Conservation (phyloP, 2,888 invertebrate species). For the Tachina lurida region DNA sequence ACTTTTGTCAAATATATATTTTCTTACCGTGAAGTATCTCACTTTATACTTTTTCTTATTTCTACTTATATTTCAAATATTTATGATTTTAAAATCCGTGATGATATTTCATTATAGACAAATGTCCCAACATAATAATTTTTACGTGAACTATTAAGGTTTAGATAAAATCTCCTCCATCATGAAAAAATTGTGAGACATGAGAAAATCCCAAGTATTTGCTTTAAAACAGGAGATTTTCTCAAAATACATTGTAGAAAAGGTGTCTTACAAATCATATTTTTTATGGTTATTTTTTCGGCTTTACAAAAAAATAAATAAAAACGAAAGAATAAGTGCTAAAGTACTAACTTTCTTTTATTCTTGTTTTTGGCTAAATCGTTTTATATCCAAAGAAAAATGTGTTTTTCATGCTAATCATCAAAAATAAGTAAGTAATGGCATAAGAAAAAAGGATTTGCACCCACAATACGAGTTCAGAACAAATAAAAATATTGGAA, state of each 20-base stretch:
- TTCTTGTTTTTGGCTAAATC: constrained; percentile 43
- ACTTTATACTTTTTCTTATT: too few relatives aligned
- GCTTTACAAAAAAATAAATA: background rate
- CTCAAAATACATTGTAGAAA: background rate
- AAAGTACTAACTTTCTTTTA: constrained; percentile 11
- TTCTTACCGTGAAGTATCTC: too few relatives aligned
- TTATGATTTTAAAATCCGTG: too few relatives aligned
- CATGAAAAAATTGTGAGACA: background rate
- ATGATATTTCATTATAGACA: background rate
- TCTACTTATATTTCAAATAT: too few relatives aligned
- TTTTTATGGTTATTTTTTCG: constrained; percentile 47
- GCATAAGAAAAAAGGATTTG: constrained; percentile 45
- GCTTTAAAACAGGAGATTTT: background rate
- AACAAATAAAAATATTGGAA: constrained; percentile 22
- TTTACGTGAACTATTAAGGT: constrained; percentile 7
- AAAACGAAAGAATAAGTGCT: background rate
- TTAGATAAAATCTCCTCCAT: background rate
- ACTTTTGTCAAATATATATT: too few relatives aligned
- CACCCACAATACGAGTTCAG: constrained; percentile 11
- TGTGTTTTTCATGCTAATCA: constrained; percentile 74
- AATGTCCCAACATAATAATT: background rate
- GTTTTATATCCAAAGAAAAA: constrained; percentile 72
- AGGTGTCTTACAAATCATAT: constrained; percentile 62
- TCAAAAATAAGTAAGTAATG: constrained; percentile 7
- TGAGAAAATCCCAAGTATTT: background rate